These are phyloP conservation scores for Oxystoma pomonae DNA, from an alignment of 2,888 invertebrate genomes.

Conservation along the genomic window DNA sequence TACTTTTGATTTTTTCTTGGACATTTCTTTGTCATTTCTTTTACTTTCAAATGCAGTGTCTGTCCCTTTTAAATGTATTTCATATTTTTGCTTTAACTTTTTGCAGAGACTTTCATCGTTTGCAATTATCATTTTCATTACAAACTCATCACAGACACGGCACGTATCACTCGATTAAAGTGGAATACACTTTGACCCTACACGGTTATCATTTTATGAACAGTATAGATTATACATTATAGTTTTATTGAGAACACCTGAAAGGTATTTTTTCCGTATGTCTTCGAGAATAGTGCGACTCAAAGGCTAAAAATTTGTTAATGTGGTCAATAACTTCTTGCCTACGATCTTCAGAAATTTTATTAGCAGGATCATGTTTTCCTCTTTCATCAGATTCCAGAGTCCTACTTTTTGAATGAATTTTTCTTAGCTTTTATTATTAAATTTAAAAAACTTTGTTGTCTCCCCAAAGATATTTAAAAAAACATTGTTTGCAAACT, in stretches of 20 bases:
- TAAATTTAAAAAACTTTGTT: not conserved
- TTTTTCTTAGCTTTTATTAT: not conserved
- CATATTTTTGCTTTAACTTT: not conserved
- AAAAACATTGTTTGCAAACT: not conserved
- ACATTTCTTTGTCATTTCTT: not conserved
- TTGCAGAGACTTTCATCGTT: not conserved
- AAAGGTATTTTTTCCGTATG: not conserved
- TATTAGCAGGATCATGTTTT: slow-evolving; percentile 5
- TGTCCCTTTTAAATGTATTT: not conserved
- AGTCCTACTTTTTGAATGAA: not conserved
- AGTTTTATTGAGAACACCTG: not conserved
- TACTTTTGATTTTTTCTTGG: not conserved
- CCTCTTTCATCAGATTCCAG: slow-evolving; percentile 11
- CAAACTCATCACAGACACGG: not conserved
- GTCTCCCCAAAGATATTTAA: not conserved
- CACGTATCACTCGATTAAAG: not conserved
- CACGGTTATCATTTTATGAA: not conserved
- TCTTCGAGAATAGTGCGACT: not conserved
- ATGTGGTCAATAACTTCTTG: too few relatives aligned
- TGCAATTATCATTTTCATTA: not conserved
- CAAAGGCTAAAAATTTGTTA: not conserved
- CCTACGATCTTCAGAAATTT: slow-evolving; percentile 1
- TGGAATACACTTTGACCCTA: not conserved
- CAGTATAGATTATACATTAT: not conserved
- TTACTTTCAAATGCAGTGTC: not conserved